These are phyloP conservation scores for Alosa alosa DNA, from an alignment of 2,113 vertebrate species.

Conservation along the genomic window DNA sequence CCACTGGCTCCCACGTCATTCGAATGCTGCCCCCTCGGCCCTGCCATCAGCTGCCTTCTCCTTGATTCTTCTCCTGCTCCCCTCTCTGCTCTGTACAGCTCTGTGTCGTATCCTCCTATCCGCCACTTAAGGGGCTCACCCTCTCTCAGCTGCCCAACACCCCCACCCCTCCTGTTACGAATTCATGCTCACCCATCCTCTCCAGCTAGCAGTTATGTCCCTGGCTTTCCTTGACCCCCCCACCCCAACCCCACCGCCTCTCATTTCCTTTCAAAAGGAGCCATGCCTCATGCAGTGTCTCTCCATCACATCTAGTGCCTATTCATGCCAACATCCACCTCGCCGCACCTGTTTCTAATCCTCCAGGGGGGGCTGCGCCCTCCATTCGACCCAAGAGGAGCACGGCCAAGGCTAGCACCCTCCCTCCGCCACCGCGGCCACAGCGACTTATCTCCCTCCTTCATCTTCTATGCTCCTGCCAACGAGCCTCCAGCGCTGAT, in stretches of 20 bases:
- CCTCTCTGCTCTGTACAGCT: neutral
- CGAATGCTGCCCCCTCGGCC: neutral
- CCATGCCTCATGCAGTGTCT: neutral
- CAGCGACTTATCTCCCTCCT: neutral
- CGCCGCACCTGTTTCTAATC: neutral
- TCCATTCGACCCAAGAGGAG: neutral
- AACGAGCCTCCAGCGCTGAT: neutral
- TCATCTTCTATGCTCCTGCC: neutral
- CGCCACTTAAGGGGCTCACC: neutral
- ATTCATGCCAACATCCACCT: neutral
- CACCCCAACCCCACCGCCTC: no score
- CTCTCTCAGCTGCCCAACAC: neutral
- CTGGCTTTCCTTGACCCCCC: slow-evolving; percentile 16
- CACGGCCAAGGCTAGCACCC: neutral
- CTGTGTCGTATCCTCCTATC: neutral
- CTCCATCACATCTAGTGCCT: slow-evolving; percentile 1
- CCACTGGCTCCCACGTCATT: no score
- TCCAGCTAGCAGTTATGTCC: neutral
- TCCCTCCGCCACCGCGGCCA: neutral
- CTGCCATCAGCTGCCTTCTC: neutral
- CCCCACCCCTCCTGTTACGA: neutral
- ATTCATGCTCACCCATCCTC: neutral
- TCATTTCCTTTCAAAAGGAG: neutral
- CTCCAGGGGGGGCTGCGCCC: neutral
- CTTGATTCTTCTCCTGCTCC: neutral